Base-by-base conservation (phyloP, 2,113 vertebrate genomes). In the Clarias batrachus region DNA sequence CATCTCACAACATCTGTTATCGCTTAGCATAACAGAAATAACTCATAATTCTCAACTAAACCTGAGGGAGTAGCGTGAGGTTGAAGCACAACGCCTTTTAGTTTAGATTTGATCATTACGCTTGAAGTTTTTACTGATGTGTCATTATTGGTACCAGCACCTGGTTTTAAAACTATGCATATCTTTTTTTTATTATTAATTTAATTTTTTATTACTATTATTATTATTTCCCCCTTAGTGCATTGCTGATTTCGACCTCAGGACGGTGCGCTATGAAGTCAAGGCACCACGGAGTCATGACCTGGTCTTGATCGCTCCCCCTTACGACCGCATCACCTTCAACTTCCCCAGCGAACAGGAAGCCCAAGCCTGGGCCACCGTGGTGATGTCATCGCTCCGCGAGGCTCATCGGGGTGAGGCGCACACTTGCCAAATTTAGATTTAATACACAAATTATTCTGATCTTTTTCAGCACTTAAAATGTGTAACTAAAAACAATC, bases 351-450 rank as follows among this genome's bases (percentile, higher is more conserved):
- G 96, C 3, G 95, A 96, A 91, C 93, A 93, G 3, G 96, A 97
- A 87, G 96, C 96, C 0, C 95, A 97, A 91, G 94, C 95, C 85
- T 97, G 96, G 96, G 96, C 96, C 92, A 96, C 96, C 0, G 95
- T 96, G 70, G 92, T 97, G 66, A 96, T 95, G 95, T 96, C 96
- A 37, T 97, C 96, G 0, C 92, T 97, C 25, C 90, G 95, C 59
- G 96, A 97, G 88, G 93, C 94, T 0, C 94, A 94, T 21, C 94
- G 95, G 95, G 96, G 96, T 97, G 74, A 78, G 80, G 19, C 74
- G 14, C n/a, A 21, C 21, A 19, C 48, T 48, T 17, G 4, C 1
- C 70, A 70, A 33, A 33, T 30, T 25, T n/a, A 25, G 62, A 63
- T 7, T 66, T 27, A 14, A 30, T 19, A 17, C 30, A 8, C 7